Evolutionary conservation across 2,797 vertebrate genomes (phyloP).

Genomic region (Graptemys geographica): DNA sequence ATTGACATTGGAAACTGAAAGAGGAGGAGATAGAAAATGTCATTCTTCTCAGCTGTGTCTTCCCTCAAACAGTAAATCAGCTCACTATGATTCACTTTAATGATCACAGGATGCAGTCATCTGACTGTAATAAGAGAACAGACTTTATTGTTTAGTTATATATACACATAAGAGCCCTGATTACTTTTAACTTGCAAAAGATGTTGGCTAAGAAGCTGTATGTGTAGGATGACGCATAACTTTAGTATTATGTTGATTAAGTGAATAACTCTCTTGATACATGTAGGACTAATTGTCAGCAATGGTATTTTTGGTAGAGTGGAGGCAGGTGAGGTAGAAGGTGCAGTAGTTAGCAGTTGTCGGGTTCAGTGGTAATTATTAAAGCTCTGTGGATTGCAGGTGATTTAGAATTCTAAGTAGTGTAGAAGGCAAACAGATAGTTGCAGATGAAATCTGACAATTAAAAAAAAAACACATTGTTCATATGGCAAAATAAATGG

Average conservation of each 20-base stretch:
- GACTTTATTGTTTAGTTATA: background rate
- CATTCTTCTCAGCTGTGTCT: background rate
- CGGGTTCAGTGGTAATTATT: background rate
- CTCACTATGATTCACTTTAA: constrained; percentile 26
- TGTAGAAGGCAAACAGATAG: background rate
- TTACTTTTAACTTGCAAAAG: background rate
- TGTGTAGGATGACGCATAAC: background rate
- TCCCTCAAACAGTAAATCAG: constrained; percentile 11
- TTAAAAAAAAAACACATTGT: background rate
- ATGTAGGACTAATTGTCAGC: background rate
- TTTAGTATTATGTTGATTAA: background rate
- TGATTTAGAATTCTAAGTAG: background rate
- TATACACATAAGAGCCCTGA: background rate
- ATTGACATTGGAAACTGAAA: constrained; percentile 18
- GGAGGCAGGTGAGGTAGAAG: background rate
- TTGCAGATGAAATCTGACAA: background rate
- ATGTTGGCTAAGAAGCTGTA: background rate
- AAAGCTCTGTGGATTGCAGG: background rate
- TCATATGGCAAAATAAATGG: background rate
- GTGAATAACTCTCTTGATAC: background rate
- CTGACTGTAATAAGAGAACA: background rate
- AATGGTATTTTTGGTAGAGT: background rate
- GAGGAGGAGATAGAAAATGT: constrained; percentile 26
- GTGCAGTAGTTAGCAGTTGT: background rate
- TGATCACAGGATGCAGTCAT: constrained; percentile 41